Evolutionary conservation across 2,113 vertebrate genomes (phyloP), one percentile per base, ranked within the genome.

Genomic region (Australoheros scitulus): DNA sequence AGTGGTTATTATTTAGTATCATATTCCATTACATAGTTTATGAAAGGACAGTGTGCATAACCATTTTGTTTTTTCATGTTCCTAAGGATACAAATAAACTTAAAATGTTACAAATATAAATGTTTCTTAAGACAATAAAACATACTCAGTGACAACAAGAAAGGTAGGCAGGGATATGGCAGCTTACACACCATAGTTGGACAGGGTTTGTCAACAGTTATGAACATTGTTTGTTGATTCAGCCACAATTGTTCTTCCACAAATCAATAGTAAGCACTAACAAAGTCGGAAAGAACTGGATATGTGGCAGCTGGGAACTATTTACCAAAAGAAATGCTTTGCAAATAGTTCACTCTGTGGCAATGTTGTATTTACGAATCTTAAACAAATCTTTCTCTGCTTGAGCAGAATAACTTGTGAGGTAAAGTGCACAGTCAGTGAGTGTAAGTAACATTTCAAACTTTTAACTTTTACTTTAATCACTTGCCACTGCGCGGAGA

Each of bases 81-180:
- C 36, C 92, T 82, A 91, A 90, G 90, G 84, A 93, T 94, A 94
- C 92, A 94, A 94, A 94, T 92, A 91, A 94, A 94, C 81, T 88
- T 90, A 93, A 94, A 90, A 94, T 91, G 90, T 95, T 96, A 94
- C 93, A 96, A 94, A 95, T 94, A 94, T 94, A 95, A 96, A 95
- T 89, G 92, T 90, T 91, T 93, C 91, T 94, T 89, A 92, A 90
- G 89, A 95, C 94, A 91, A 84, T 89, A 91, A 88, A 90, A 91
- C 87, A 90, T 81, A 90, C 61, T 88, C 79, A 79, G 88, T 88
- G 84, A 90, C 85, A 92, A 86, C 68, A 81, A 79, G 60, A 91
- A 92, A 88, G 90, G 92, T 77, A 89, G 92, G 93, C 93, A 94
- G 93, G 94, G 91, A 87, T 91, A 93, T 80, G 89, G 86, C 89